Percentiles rank a stretch among this genome's conserved stretches.
phyloP scores from a whole-genome alignment of 1,140 invertebrate genomes.

The Lamellibrachia luymesi region DNA sequence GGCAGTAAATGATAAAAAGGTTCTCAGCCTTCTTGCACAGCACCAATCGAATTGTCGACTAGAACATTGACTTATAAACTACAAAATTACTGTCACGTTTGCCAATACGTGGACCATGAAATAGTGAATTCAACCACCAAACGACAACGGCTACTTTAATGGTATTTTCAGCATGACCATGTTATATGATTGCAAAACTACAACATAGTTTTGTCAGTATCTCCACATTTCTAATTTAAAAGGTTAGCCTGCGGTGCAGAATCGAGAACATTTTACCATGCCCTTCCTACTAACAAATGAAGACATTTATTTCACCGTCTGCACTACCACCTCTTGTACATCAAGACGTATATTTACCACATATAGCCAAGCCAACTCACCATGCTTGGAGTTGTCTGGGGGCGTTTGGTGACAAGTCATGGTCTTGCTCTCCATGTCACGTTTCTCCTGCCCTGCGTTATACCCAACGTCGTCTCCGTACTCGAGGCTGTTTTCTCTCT shows the following conservation, averaged over 20 bases:
- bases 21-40: no score
- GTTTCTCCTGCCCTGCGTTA: constrained; percentile 29
- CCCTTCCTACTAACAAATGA: no score
- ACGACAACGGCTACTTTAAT: background rate
- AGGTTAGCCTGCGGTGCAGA: background rate
- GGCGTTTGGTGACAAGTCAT: background rate
- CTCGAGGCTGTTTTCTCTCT: constrained; percentile 40
- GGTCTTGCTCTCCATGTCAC: background rate
- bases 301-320: no score
- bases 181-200: no score
- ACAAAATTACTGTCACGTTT: no score
- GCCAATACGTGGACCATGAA: no score
- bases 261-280: background rate
- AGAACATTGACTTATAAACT: no score
- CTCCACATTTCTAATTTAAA: background rate
- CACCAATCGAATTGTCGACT: no score
- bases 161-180: background rate
- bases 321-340: no score
- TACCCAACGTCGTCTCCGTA: constrained; percentile 50
- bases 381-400: background rate
- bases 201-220: no score
- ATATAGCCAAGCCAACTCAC: background rate
- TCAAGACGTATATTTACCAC: no score
- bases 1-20: no score
- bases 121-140: background rate